Evolutionary conservation across 2,113 vertebrate species (phyloP).

Genomic region (Eupsittula cactorum): DNA sequence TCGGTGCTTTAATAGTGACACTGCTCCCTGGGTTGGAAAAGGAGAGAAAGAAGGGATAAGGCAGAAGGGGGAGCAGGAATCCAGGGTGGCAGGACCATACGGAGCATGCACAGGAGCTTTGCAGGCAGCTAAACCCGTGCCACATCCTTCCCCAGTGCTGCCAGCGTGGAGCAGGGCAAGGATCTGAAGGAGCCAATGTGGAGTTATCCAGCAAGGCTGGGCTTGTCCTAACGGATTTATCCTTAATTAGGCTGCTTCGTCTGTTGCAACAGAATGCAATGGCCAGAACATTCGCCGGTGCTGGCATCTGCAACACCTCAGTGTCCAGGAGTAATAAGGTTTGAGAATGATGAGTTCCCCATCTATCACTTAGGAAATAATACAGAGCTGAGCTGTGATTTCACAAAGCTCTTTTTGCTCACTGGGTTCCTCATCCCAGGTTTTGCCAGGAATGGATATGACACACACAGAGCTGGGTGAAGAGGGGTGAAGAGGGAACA

Average conservation of each 20-base stretch:
- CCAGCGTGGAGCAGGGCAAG: accelerated
- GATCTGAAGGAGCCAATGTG: background rate
- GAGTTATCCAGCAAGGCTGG: background rate
- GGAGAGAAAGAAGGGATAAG: background rate
- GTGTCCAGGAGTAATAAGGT: background rate
- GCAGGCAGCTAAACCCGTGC: accelerated
- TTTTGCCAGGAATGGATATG: accelerated
- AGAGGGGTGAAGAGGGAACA: background rate
- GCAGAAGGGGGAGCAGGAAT: background rate
- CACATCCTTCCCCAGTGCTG: accelerated
- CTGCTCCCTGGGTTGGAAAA: background rate
- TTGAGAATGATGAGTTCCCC: background rate
- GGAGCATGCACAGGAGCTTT: accelerated
- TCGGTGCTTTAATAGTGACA: accelerated
- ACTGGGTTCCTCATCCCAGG: background rate
- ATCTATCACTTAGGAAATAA: background rate
- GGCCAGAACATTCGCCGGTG: background rate
- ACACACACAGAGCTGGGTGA: accelerated
- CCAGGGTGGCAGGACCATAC: accelerated
- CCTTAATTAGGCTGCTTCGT: background rate
- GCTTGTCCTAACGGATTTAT: background rate
- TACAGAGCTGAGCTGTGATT: background rate
- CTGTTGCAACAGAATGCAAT: background rate
- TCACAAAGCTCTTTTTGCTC: background rate
- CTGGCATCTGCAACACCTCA: background rate